A percentile compares a stretch with the other conserved stretches of the same genome.
Conservation (phyloP, 2,888 invertebrate genomes). For the Cryptocephalus primarius region DNA sequence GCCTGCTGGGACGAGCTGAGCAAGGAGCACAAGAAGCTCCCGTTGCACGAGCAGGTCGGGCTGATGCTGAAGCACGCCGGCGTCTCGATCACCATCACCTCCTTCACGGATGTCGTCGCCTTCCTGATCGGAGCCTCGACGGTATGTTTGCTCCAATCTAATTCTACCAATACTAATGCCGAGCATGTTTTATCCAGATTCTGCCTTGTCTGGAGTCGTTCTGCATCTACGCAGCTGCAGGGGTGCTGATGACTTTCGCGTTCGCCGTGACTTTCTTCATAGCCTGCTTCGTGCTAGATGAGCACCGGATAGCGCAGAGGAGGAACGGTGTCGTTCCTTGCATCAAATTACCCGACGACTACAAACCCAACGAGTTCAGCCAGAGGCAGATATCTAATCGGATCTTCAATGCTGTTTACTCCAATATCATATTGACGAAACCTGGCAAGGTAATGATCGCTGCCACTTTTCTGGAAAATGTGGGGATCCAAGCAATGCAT, state of each 20-base stretch:
- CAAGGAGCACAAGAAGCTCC: constrained; percentile 41
- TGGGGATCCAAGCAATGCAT: too few species aligned
- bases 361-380: constrained; percentile 41
- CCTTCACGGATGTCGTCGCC: constrained; percentile 71
- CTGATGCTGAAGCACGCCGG: constrained; percentile 68
- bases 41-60: constrained; percentile 55
- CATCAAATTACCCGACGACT: constrained; percentile 45
- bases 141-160: constrained; percentile 31
- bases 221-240: constrained; percentile 69
- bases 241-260: constrained; percentile 64
- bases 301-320: constrained; percentile 48
- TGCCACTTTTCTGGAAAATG: too few species aligned
- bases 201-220: constrained; percentile 72
- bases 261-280: constrained; percentile 74
- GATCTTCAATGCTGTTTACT: constrained; percentile 49
- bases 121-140: constrained; percentile 70
- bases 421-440: constrained; percentile 51
- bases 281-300: constrained; percentile 64
- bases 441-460: constrained; percentile 48
- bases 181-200: constrained; percentile 40
- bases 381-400: constrained; percentile 47
- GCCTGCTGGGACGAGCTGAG: constrained; percentile 62
- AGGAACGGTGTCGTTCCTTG: constrained; percentile 59
- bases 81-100: constrained; percentile 73
- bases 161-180: neutral